Percentiles rank a stretch among this genome's conserved stretches.
phyloP scores from a whole-genome alignment of 2,113 vertebrate species.

The Nettapus auritus region DNA sequence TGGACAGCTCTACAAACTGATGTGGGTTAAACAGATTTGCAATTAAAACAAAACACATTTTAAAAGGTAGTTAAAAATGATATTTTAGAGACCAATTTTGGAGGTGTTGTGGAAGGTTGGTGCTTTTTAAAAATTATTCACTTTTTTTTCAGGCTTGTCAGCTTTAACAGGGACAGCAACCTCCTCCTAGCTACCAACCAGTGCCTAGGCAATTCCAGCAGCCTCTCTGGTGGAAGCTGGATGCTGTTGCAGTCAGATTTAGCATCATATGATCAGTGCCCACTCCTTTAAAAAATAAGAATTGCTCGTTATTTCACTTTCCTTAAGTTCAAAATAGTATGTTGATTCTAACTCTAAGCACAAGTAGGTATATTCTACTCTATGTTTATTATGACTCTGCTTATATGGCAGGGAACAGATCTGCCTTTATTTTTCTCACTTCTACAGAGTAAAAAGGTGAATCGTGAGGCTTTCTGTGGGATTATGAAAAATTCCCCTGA shows the following conservation, averaged over 20 bases:
- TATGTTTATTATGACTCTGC: background rate
- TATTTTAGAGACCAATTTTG: background rate
- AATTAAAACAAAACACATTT: background rate
- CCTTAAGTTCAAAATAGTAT: background rate
- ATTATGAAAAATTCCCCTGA: constrained; percentile 11
- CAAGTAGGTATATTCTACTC: background rate
- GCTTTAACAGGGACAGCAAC: background rate
- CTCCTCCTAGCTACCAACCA: background rate
- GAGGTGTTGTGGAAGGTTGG: background rate
- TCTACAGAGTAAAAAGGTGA: background rate
- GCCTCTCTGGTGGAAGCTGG: constrained; percentile 5
- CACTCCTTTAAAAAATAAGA: background rate
- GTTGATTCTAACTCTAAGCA: background rate
- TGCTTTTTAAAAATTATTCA: background rate
- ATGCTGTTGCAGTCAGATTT: background rate
- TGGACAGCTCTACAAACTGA: background rate
- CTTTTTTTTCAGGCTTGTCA: background rate
- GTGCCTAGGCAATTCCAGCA: background rate
- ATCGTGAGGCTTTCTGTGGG: background rate
- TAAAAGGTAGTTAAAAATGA: background rate
- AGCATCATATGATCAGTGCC: background rate
- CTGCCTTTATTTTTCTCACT: background rate
- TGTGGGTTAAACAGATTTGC: background rate
- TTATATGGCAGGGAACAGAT: background rate
- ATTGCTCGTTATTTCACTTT: background rate